A percentile compares a stretch with the other conserved stretches of the same genome.
Conservation (phyloP, 2,797 vertebrate species). For the Tamandua tetradactyla region DNA sequence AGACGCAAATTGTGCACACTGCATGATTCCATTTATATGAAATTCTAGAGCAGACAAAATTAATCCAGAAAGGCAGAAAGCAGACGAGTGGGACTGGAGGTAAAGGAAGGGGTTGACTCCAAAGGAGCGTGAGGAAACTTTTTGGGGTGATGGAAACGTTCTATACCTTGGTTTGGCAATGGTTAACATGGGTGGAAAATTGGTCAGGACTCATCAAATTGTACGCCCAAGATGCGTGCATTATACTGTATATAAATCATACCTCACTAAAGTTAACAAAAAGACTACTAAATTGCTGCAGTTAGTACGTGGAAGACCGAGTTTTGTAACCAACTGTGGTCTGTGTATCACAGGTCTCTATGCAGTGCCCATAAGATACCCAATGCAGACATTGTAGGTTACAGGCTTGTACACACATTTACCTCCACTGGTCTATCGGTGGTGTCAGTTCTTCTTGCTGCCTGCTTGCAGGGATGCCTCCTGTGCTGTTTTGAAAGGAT, state of each 20-base stretch:
- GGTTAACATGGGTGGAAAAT: background rate
- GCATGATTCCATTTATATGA: background rate
- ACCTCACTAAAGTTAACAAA: background rate
- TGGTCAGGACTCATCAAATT: background rate
- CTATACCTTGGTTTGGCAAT: background rate
- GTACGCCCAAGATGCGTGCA: background rate
- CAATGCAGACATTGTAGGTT: no score
- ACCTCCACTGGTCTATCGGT: background rate
- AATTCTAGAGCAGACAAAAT: background rate
- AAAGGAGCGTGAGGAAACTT: background rate
- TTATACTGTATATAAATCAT: background rate
- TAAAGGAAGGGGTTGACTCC: background rate
- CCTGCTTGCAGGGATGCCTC: background rate
- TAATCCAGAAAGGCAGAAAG: background rate
- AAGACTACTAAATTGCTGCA: background rate
- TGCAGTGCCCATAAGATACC: background rate
- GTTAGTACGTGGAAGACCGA: background rate
- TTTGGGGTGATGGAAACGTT: background rate
- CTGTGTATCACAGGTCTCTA: background rate
- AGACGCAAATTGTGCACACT: background rate
- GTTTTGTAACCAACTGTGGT: background rate
- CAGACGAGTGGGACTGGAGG: background rate
- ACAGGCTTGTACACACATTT: background rate
- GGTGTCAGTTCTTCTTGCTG: rapidly evolving
- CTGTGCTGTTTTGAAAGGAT: no score